Percentiles rank a stretch among this genome's conserved stretches.
Evolutionary conservation across 23 tunicate species (phyloP).

Genomic region (Ascidia mentula): DNA sequence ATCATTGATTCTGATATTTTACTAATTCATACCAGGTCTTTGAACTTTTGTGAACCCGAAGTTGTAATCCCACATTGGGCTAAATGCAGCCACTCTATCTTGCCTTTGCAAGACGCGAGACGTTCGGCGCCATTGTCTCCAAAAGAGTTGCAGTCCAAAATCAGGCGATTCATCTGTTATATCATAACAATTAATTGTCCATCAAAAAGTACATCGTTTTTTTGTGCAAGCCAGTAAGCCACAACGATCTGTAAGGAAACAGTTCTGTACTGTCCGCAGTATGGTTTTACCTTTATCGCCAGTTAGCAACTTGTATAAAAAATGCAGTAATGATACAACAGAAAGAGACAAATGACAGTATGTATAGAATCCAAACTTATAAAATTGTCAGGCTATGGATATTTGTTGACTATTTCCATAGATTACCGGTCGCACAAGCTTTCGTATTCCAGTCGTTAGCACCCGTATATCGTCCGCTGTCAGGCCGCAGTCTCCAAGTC

Average conservation of each 20-base stretch:
- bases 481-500: background rate
- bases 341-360: too few relatives aligned
- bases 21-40: background rate
- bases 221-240: too few relatives aligned
- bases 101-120: background rate
- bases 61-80: background rate
- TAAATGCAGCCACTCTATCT: background rate
- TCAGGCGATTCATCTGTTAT: background rate
- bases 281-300: too few relatives aligned
- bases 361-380: too few relatives aligned
- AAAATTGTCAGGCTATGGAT: too few relatives aligned
- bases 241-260: too few relatives aligned
- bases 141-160: background rate
- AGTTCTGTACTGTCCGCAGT: too few relatives aligned
- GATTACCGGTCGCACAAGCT: background rate
- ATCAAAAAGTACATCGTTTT: too few relatives aligned
- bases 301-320: too few relatives aligned
- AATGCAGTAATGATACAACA: too few relatives aligned
- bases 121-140: background rate
- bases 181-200: too few relatives aligned
- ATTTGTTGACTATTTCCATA: too few relatives aligned
- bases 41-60: background rate
- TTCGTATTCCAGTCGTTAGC: background rate
- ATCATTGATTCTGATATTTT: background rate
- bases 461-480: background rate